Evolutionary conservation across 1,140 invertebrate species (phyloP).

Genomic region (Paramacrobiotus metropolitanus): DNA sequence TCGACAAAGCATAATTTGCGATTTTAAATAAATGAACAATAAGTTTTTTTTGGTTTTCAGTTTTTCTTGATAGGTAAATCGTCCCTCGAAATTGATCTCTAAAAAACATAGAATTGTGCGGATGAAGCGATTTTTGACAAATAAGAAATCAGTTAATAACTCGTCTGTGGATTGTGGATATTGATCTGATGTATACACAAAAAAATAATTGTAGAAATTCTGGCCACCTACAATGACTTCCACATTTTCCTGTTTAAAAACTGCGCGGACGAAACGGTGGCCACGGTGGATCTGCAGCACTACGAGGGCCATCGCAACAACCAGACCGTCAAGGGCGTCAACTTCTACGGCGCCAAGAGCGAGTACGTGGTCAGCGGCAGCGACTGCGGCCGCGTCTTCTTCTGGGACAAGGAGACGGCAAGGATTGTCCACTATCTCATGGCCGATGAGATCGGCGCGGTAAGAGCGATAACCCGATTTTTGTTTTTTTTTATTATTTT

Average conservation of each 20-base stretch:
- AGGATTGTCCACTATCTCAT: conserved; percentile 62
- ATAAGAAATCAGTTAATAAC: no score
- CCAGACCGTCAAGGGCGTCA: conserved; percentile 60
- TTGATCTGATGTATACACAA: no score
- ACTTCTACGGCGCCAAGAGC: conserved; percentile 70
- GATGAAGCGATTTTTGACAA: no score
- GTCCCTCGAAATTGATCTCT: no score
- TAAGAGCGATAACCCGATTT: conserved; percentile 31
- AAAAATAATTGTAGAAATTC: conserved; percentile 48
- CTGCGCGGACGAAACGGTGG: conserved; percentile 32
- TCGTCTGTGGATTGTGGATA: no score
- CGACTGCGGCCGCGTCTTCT: conserved; percentile 77
- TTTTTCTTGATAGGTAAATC: no score
- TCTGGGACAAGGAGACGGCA: conserved; percentile 75
- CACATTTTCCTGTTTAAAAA: conserved; percentile 70
- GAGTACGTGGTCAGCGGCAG: conserved; percentile 78
- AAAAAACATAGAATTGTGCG: no score
- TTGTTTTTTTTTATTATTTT: conserved; percentile 9
- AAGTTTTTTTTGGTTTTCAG: no score
- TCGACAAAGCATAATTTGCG: no score
- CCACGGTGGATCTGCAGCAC: conserved; percentile 24
- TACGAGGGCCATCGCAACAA: conserved; percentile 36
- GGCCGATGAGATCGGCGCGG: conserved; percentile 61
- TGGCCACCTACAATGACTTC: conserved; percentile 77
- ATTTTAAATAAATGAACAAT: no score